Evolutionary conservation across 2,797 vertebrate genomes (phyloP).

Genomic region (Masticophis lateralis): DNA sequence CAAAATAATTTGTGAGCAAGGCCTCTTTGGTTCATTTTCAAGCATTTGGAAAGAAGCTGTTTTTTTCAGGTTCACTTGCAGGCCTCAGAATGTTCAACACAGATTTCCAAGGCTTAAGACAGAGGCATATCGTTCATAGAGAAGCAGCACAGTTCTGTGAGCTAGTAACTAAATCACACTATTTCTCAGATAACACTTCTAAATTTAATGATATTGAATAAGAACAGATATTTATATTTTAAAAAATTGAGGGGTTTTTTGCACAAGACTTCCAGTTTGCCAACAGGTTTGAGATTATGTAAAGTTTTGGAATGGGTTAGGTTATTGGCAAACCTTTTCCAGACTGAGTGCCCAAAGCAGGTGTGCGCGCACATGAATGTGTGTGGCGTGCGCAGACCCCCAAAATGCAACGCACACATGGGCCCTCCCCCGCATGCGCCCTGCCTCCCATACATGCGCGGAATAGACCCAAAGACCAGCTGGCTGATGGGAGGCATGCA

Average conservation of each 20-base stretch:
- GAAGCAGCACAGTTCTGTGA: neutral
- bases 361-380: no score
- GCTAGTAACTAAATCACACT: neutral
- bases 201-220: neutral
- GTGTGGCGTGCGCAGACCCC: no score
- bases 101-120: neutral
- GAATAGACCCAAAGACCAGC: no score
- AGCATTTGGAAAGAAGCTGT: neutral
- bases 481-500: no score
- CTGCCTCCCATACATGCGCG: no score
- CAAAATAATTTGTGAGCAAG: neutral
- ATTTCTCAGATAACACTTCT: neutral
- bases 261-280: neutral
- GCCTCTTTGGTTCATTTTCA: conserved; percentile 1
- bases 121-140: neutral
- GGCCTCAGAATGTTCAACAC: neutral
- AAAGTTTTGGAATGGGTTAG: neutral
- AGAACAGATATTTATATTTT: neutral
- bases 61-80: conserved; percentile 14
- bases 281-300: neutral
- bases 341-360: no score
- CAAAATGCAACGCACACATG: no score
- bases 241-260: neutral
- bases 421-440: no score
- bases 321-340: no score